Base-by-base conservation (phyloP, 1,140 invertebrate genomes). In the Neodiprion pinetum region DNA sequence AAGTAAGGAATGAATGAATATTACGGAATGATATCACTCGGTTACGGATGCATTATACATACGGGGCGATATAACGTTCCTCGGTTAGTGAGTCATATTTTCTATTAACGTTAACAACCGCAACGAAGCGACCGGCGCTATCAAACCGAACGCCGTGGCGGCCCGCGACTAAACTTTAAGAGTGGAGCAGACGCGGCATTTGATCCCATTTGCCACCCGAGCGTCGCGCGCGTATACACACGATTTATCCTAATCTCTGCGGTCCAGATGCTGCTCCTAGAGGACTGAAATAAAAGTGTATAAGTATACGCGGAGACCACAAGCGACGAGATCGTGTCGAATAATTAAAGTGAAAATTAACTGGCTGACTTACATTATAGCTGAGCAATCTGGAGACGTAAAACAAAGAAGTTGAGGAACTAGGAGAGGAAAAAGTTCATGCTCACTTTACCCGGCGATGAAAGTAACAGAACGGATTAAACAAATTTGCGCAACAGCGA, bases 71-170 rank as follows among this genome's bases (percentile, higher is more conserved):
- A 61, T 9, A 14, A 61, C n/a, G 8, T 61, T 14, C n/a, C 53
- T 61, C 53, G 53, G 53, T 12, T 12, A 12, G 53, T 61, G 53
- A 61, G 53, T 61, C 53, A 61, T 61, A 61, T 61, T 61, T 61
- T 61, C 53, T 61, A 61, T 61, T 61, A 61, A 61, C 53, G 53
- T 61, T 61, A 61, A 61, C 53, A 61, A 61, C 53, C 53, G 53
- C 53, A 61, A 11, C 53, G 11, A 61, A 61, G 11, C n/a, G 53
- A 40, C 28, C 53, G 53, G 28, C n/a, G 53, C 53, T 61, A 61
- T 61, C 53, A 61, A 17, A 61, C 28, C 28, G 28, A 40, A 40
- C 28, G 28, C 53, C 53, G 11, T 17, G 53, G n/a, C 53, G 53
- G 53, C 53, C 53, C 11, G 28, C 28, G 28, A 40, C 53, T 9